Evolutionary conservation across 2,797 vertebrate species (phyloP), one percentile per base, ranked within the genome.

Genomic region (Cirrhinus molitorella): DNA sequence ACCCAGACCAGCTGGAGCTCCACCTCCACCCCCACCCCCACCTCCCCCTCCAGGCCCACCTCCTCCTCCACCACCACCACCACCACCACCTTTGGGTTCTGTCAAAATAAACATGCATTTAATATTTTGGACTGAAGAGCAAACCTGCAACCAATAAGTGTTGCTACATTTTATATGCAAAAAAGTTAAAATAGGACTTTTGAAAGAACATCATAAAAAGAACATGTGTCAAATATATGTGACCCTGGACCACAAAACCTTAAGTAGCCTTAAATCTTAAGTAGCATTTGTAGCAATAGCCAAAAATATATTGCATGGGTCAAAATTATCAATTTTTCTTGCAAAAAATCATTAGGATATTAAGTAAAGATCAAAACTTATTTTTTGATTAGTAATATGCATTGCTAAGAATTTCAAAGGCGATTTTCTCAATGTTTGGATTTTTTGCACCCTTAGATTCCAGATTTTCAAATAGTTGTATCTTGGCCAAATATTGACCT

Each of bases 11-110:
- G 91, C 91, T 31, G 95, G 85, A 59, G 94, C 90, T 0, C 96
- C 92, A 0, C 94, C 95, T 4, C 96, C 90, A 0, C 95, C 94
- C 0, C 94, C 79, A 0, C 95, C 94, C 0, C 94, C 79, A 0
- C 94, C 91, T 0, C 94, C 93, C 0, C 94, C 92, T 0, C 92
- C 93, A 0, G 92, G 91, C 0, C 92, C 92, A 0, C 92, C 93
- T 5, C 87, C 90, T 5, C 74, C 86, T 4, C 89, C 90, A 1
- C 89, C 1, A 1, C 89, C 1, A 6, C 57, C 59, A 0, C 91
- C 92, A 1, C 80, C 86, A n/a, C 84, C 7, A 88, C 95, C 96
- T 95, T 97, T 99, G 28, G 98, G 97, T 87, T 97, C 98, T 99
- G 90, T 86, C 73, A 88, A 86, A 83, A 83, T 6, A 87, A 84